A percentile compares a stretch with the other conserved stretches of the same genome.
phyloP scores from a whole-genome alignment of 2,888 invertebrate species.

The Caenorhabditis becei region DNA sequence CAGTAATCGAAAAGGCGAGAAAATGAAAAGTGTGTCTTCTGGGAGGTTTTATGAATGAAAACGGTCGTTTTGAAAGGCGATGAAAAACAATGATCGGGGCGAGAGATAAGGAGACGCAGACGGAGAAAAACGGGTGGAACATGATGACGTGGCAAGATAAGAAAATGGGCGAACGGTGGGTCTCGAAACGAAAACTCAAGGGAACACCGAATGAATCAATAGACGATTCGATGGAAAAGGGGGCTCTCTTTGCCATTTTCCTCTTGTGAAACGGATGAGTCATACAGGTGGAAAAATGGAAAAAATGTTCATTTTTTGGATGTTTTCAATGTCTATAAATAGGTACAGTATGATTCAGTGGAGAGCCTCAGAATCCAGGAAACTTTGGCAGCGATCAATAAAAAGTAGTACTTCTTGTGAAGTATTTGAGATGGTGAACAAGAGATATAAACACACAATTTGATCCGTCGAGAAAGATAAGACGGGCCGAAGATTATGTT shows the following conservation, averaged over 20 bases:
- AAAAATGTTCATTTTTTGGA: background rate
- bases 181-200: background rate
- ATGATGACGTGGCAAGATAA: slow-evolving; percentile 48
- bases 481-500: slow-evolving; percentile 3
- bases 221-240: too few species aligned
- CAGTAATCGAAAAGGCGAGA: background rate
- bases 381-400: background rate
- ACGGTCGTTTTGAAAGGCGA: slow-evolving; percentile 15
- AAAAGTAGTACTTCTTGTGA: background rate
- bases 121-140: slow-evolving; percentile 38
- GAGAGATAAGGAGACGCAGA: slow-evolving; percentile 45
- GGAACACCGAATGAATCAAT: too few species aligned
- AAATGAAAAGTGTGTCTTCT: slow-evolving; percentile 1
- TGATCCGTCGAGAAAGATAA: slow-evolving; percentile 38
- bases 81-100: slow-evolving; percentile 20
- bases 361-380: background rate
- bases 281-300: too few species aligned
- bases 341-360: too few species aligned
- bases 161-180: background rate
- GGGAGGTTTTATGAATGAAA: background rate
- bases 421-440: background rate
- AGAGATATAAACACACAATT: background rate
- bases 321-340: too few species aligned
- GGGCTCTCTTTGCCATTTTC: too few species aligned
- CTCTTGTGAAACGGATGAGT: background rate